Evolutionary conservation across 1,140 invertebrate species (phyloP).

Genomic region (Muscidifurax raptorellus): DNA sequence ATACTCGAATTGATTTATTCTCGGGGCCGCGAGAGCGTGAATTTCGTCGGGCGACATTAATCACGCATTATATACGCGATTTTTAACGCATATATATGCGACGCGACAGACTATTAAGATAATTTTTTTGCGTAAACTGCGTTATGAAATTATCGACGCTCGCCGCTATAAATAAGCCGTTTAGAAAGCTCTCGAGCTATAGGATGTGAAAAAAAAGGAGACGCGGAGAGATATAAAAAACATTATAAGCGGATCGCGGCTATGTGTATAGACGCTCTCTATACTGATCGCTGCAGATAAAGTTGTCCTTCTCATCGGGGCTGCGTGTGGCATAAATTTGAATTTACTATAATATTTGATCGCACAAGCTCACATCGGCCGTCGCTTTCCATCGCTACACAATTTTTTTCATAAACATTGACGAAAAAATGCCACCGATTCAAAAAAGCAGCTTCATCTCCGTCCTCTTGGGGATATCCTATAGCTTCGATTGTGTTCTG

Average conservation of each 20-base stretch:
- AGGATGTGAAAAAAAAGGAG: background rate
- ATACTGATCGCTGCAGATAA: slow-evolving; percentile 33
- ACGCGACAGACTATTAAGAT: slow-evolving; percentile 31
- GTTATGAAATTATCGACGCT: slow-evolving; percentile 18
- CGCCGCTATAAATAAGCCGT: slow-evolving; percentile 21
- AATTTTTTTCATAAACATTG: background rate
- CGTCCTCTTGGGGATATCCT: background rate
- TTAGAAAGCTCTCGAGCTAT: background rate
- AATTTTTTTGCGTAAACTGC: background rate
- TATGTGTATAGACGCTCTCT: background rate
- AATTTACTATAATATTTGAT: slow-evolving; percentile 24
- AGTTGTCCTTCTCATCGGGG: slow-evolving; percentile 3
- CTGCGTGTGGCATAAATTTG: slow-evolving; percentile 23
- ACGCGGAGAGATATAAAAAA: background rate
- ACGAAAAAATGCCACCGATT: background rate
- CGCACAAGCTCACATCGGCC: background rate
- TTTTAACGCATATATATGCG: too few species aligned
- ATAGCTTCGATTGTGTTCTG: slow-evolving; percentile 30
- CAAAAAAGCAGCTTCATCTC: background rate
- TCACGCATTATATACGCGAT: background rate
- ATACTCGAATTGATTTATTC: background rate
- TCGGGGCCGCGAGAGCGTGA: too few species aligned
- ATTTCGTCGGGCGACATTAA: background rate
- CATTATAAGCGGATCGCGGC: slow-evolving; percentile 17
- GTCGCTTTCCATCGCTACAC: too few species aligned